Evolutionary conservation across 1,140 invertebrate species (phyloP).

Genomic region (Calephelis nemesis): DNA sequence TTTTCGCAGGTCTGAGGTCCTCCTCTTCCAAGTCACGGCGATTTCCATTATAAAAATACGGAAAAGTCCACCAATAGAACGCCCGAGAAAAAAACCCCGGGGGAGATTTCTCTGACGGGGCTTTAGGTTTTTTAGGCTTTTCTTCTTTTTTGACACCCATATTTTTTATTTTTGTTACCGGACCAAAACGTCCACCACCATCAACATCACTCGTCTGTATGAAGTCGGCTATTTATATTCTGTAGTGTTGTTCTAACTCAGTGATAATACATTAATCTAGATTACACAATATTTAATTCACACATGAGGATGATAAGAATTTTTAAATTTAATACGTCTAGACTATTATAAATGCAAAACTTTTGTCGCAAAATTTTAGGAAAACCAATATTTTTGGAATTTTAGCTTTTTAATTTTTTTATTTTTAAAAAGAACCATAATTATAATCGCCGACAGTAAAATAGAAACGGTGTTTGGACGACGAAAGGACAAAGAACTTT

Average conservation of each 20-base stretch:
- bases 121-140: conserved; percentile 24
- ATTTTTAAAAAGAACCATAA: no score
- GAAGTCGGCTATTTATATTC: conserved; percentile 29
- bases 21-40: conserved; percentile 82
- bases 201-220: conserved; percentile 32
- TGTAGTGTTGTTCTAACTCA: conserved; percentile 27
- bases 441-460: no score
- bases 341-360: no score
- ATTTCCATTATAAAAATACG: conserved; percentile 82
- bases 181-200: conserved; percentile 28
- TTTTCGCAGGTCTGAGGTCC: conserved; percentile 83
- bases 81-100: conserved; percentile 56
- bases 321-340: no score
- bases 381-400: no score
- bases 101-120: conserved; percentile 38
- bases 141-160: conserved; percentile 28
- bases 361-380: no score
- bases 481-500: no score
- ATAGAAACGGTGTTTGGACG: no score
- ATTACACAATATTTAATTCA: conserved; percentile 39
- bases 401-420: no score
- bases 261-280: conserved; percentile 35
- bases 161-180: conserved; percentile 30
- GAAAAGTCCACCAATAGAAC: conserved; percentile 81
- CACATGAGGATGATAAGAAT: not conserved